A percentile compares a stretch with the other conserved stretches of the same genome.
phyloP scores from a whole-genome alignment of 2,797 vertebrate species.

The Pelodytes ibericus region DNA sequence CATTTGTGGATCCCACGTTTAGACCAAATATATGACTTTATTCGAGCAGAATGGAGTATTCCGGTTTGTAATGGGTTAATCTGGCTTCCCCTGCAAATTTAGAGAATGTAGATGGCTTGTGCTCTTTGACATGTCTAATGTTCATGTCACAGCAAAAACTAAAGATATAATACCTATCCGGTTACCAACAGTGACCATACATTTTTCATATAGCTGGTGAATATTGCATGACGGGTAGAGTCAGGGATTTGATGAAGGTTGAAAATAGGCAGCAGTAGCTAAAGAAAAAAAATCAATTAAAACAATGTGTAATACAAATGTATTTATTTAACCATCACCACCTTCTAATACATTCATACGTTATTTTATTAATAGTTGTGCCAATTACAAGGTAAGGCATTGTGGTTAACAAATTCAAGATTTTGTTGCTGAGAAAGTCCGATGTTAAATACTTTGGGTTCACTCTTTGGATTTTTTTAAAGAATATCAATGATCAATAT shows the following conservation, averaged over 20 bases:
- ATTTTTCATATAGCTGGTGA: conserved; percentile 44
- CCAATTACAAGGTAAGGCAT: too few relatives aligned
- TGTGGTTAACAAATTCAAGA: too few relatives aligned
- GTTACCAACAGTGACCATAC: conserved; percentile 52
- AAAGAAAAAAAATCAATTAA: not conserved
- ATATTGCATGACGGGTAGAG: conserved; percentile 15
- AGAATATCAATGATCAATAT: too few relatives aligned
- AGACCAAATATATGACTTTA: too few relatives aligned
- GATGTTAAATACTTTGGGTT: too few relatives aligned
- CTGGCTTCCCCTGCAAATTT: not conserved
- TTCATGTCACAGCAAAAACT: conserved; percentile 55
- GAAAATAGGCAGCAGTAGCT: not conserved
- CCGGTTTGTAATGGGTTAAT: conserved; percentile 36
- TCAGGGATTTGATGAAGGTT: not conserved
- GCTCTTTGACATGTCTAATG: conserved; percentile 56
- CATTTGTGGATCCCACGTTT: too few relatives aligned
- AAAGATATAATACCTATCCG: conserved; percentile 52
- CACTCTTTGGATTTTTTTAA: too few relatives aligned
- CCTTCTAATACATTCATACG: too few relatives aligned
- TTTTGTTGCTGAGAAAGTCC: too few relatives aligned
- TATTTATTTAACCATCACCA: not conserved
- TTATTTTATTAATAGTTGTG: too few relatives aligned
- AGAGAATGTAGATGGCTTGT: conserved; percentile 32
- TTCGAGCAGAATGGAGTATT: too few relatives aligned
- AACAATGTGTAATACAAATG: too few relatives aligned